Evolutionary conservation across 1,140 invertebrate genomes (phyloP).

Genomic region (Heliothis virescens): DNA sequence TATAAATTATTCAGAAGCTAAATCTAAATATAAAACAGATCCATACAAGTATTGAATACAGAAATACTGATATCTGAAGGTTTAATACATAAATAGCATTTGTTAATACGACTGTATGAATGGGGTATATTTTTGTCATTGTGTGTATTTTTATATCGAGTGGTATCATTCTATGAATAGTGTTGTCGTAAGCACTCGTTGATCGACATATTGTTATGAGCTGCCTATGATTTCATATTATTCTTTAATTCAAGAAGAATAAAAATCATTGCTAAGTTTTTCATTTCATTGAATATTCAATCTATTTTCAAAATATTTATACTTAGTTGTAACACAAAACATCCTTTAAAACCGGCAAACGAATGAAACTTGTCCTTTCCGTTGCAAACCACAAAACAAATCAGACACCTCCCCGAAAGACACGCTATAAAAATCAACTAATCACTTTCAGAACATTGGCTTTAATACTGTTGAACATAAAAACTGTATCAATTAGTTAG

Average conservation of each 20-base stretch:
- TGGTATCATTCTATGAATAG: neutral
- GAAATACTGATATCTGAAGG: neutral
- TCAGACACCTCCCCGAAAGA: neutral
- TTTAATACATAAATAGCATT: neutral
- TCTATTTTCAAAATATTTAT: too few relatives aligned
- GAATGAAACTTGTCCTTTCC: neutral
- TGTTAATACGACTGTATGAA: neutral
- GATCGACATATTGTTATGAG: neutral
- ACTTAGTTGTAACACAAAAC: too few relatives aligned
- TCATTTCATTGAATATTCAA: too few relatives aligned
- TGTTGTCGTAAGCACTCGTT: neutral
- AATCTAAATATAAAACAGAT: neutral
- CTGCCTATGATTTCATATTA: neutral
- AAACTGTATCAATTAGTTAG: neutral
- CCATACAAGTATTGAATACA: neutral
- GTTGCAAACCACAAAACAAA: neutral
- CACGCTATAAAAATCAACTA: constrained; percentile 1
- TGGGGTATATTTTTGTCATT: neutral
- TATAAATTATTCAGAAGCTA: neutral
- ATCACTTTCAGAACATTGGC: neutral
- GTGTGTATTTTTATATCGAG: neutral
- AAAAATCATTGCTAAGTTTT: too few relatives aligned
- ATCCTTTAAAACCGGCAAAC: too few relatives aligned
- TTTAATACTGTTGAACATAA: neutral
- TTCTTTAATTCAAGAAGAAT: neutral